A percentile compares a stretch with the other conserved stretches of the same genome.
Evolutionary conservation across 2,888 invertebrate species (phyloP).

Genomic region (Hypolimnas misippus): DNA sequence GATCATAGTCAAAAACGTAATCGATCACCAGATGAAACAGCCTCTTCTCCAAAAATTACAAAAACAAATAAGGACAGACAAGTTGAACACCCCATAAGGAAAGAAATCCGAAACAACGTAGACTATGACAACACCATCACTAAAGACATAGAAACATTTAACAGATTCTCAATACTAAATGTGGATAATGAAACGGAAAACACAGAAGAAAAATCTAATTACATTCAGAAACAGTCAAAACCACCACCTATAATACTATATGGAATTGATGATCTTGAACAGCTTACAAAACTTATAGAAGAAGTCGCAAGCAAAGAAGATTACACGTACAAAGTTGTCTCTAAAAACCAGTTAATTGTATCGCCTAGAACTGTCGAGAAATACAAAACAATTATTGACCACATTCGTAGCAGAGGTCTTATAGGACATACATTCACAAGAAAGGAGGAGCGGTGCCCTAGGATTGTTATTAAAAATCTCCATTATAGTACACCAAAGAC

Average conservation of each 20-base stretch:
- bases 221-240: background rate
- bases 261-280: background rate
- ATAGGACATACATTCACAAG: slow-evolving; percentile 45
- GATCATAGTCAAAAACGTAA: background rate
- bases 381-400: slow-evolving; percentile 18
- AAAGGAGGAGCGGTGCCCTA: slow-evolving; percentile 38
- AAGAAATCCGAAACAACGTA: background rate
- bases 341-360: background rate
- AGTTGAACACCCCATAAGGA: background rate
- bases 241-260: background rate
- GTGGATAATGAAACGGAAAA: background rate
- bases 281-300: background rate
- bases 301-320: background rate
- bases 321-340: background rate
- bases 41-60: background rate
- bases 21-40: background rate
- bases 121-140: background rate
- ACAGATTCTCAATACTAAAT: background rate
- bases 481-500: slow-evolving; percentile 40
- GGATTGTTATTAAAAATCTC: slow-evolving; percentile 45
- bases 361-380: background rate
- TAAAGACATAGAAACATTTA: background rate
- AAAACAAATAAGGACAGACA: background rate
- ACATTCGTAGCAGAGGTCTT: slow-evolving; percentile 30
- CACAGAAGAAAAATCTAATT: background rate